These are phyloP conservation scores for Enteromius viviparus DNA, from an alignment of 2,797 vertebrate species.

Conservation along the genomic window DNA sequence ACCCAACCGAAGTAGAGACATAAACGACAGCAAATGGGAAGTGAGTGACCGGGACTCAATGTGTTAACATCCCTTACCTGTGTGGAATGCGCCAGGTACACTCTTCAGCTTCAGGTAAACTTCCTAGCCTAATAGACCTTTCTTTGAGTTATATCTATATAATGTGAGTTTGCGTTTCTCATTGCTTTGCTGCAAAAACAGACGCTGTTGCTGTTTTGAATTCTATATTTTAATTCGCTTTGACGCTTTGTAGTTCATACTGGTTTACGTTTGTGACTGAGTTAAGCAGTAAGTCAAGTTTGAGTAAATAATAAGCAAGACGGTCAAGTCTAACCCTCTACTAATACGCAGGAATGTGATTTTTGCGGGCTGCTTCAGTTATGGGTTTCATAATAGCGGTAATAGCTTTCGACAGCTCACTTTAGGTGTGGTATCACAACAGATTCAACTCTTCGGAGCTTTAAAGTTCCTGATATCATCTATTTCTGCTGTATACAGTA, in stretches of 20 bases:
- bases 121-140: neutral
- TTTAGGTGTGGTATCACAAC: conserved; percentile 29
- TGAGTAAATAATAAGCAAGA: neutral
- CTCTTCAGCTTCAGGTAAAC: conserved; percentile 67
- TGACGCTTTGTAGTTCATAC: neutral
- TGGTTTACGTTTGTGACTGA: neutral
- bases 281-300: neutral
- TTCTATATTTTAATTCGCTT: neutral
- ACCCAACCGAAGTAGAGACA: conserved; percentile 30
- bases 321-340: neutral
- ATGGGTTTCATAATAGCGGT: neutral
- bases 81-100: conserved; percentile 65
- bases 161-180: neutral
- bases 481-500: neutral
- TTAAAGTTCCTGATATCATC: conserved; percentile 2
- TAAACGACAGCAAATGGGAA: conserved; percentile 45
- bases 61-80: conserved; percentile 62
- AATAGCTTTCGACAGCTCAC: conserved; percentile 3
- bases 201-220: neutral
- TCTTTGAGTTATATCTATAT: neutral
- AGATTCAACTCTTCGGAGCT: neutral
- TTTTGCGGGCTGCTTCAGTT: neutral
- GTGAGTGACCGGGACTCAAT: conserved; percentile 38
- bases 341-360: neutral
- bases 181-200: neutral